Percentiles rank a stretch among this genome's conserved stretches.
These are phyloP conservation scores for Drosophila rufa DNA, from an alignment of 1,140 invertebrate species.

Conservation along the genomic window DNA sequence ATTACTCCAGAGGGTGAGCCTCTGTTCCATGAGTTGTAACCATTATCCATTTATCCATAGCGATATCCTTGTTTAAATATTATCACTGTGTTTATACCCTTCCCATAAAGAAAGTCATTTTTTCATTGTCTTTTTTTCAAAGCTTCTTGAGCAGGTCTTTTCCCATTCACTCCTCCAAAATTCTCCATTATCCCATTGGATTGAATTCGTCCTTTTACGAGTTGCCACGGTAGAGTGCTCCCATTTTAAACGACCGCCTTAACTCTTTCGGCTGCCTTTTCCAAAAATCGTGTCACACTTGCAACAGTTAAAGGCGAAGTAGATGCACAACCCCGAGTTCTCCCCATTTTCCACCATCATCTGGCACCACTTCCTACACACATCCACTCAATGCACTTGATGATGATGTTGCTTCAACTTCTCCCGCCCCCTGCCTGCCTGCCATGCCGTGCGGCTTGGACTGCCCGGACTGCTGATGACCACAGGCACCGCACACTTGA, in stretches of 20 bases:
- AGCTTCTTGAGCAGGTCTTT: background rate
- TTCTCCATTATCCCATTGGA: conserved; percentile 22
- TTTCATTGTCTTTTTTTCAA: background rate
- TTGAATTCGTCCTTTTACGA: conserved; percentile 12
- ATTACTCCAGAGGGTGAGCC: background rate
- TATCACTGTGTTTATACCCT: too few species aligned
- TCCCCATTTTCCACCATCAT: conserved; percentile 4
- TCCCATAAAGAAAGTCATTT: too few species aligned
- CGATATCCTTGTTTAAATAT: background rate
- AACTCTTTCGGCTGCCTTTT: conserved; percentile 17
- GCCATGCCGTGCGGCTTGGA: conserved; percentile 15
- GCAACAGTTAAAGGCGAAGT: conserved; percentile 25
- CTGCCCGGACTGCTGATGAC: conserved; percentile 48
- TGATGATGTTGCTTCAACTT: conserved; percentile 47
- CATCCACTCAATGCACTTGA: conserved; percentile 42
- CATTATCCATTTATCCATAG: background rate
- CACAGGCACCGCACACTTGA: conserved; percentile 56
- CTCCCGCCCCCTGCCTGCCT: background rate
- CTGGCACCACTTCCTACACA: conserved; percentile 13
- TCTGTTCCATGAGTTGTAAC: background rate
- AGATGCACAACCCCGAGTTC: conserved; percentile 15
- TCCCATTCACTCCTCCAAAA: background rate
- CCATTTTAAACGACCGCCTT: conserved; percentile 11
- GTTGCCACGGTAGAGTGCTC: background rate
- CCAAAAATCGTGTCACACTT: conserved; percentile 23